Percentiles rank a stretch among this genome's conserved stretches.
These are phyloP conservation scores for Camponotus fellah DNA, from an alignment of 2,888 invertebrate genomes.

Conservation along the genomic window DNA sequence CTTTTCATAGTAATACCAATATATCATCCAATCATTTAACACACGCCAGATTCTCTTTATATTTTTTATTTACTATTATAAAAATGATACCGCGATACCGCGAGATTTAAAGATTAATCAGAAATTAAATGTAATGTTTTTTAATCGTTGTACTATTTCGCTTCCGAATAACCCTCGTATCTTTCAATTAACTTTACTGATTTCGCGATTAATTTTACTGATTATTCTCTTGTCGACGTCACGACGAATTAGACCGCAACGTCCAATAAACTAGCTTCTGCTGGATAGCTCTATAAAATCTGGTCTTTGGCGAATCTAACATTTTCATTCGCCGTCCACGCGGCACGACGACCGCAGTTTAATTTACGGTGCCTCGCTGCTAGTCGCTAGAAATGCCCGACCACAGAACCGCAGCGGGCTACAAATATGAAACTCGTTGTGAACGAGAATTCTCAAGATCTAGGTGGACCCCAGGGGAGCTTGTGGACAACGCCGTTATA, in stretches of 20 bases:
- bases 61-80: not conserved
- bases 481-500: conserved; percentile 34
- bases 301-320: conserved; percentile 63
- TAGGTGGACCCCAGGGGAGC: conserved; percentile 29
- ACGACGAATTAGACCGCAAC: conserved; percentile 61
- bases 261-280: conserved; percentile 28
- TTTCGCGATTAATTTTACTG: not conserved
- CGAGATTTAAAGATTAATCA: not conserved
- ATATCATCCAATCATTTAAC: conserved; percentile 4
- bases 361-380: conserved; percentile 67
- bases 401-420: conserved; percentile 67
- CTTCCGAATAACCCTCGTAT: not conserved
- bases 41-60: not conserved
- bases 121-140: not conserved
- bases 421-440: conserved; percentile 56
- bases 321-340: conserved; percentile 75
- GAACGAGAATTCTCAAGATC: conserved; percentile 54
- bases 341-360: conserved; percentile 71
- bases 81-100: not conserved
- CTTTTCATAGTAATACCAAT: not conserved
- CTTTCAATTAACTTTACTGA: conserved; percentile 2
- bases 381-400: conserved; percentile 62
- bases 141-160: not conserved
- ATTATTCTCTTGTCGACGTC: conserved; percentile 54
- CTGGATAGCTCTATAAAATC: conserved; percentile 54